Conservation (phyloP, 2,797 vertebrate genomes). For the Distichodus sexfasciatus region DNA sequence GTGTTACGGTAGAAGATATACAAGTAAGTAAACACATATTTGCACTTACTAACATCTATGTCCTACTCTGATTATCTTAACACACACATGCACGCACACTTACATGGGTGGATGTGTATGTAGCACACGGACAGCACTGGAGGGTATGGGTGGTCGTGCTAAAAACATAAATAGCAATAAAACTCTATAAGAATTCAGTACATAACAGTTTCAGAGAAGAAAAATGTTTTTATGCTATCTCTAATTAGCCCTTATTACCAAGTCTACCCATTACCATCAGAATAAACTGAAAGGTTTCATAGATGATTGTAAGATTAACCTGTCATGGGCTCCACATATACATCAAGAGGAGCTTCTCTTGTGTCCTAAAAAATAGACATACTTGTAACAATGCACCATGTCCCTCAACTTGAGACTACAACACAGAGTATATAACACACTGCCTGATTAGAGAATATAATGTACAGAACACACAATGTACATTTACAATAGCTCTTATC, state of each 20-base stretch:
- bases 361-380: constrained; percentile 55
- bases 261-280: background rate
- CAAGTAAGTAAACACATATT: no score
- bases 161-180: constrained; percentile 33
- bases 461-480: no score
- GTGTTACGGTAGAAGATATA: no score
- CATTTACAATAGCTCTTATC: no score
- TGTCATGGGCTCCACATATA: constrained; percentile 71
- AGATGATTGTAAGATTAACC: constrained; percentile 53
- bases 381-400: background rate
- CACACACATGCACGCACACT: background rate
- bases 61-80: no score
- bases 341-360: constrained; percentile 52
- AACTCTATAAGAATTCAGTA: no score
- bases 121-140: constrained; percentile 26
- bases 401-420: no score
- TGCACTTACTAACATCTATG: background rate
- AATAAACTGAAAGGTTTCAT: background rate
- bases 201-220: no score
- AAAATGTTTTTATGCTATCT: no score
- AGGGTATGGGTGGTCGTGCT: constrained; percentile 54
- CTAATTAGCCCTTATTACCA: no score
- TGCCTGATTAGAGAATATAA: no score
- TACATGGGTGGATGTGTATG: constrained; percentile 30
- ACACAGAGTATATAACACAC: no score